Evolutionary conservation across 2,797 vertebrate genomes (phyloP).

Genomic region (Emydoidea blandingii): DNA sequence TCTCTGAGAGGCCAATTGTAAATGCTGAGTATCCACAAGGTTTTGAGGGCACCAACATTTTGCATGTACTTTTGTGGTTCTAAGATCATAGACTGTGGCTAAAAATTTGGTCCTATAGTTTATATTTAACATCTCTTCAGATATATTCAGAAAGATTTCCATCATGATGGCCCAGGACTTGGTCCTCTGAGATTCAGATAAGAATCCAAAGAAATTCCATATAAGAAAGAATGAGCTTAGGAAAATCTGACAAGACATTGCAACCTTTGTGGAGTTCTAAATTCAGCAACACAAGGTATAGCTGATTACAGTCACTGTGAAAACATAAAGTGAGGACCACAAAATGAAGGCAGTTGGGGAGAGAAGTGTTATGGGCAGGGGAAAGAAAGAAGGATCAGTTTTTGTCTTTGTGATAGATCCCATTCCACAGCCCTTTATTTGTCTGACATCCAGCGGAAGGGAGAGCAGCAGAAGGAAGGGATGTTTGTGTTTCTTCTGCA

Average conservation of each 20-base stretch:
- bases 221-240: not conserved
- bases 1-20: not conserved
- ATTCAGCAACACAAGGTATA: fast-evolving
- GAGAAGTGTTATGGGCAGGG: not conserved
- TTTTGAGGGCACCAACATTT: not conserved
- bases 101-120: not conserved
- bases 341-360: fast-evolving
- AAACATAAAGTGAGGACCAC: not conserved
- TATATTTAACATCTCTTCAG: not conserved
- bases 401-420: not conserved
- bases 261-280: not conserved
- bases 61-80: not conserved
- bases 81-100: not conserved
- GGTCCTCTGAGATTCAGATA: not conserved
- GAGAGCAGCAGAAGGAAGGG: not conserved
- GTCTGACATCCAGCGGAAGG: not conserved
- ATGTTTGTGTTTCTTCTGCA: not conserved
- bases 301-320: not conserved
- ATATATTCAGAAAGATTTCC: not conserved
- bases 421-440: not conserved
- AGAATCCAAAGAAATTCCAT: not conserved
- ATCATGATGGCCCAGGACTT: not conserved
- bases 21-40: not conserved
- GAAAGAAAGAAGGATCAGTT: fast-evolving
- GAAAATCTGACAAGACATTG: not conserved